Percentiles rank a stretch among this genome's conserved stretches.
phyloP scores from a whole-genome alignment of 2,113 vertebrate genomes.

The Notothenia coriiceps region DNA sequence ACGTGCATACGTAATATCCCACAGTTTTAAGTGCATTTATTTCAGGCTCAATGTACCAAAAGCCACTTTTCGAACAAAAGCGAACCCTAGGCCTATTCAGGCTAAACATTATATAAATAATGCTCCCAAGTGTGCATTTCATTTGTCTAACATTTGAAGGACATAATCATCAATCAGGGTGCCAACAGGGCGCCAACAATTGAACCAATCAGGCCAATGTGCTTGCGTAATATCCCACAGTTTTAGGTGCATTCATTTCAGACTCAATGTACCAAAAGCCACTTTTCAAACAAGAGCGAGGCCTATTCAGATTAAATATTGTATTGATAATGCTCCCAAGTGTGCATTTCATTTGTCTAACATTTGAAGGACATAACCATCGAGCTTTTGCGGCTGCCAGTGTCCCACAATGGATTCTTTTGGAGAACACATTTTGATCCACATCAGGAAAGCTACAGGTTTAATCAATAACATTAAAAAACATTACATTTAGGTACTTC shows the following conservation, averaged over 20 bases:
- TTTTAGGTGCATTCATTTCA: constrained; percentile 25
- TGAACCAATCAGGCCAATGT: constrained; percentile 7
- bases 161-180: neutral
- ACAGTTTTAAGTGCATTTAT: constrained; percentile 10
- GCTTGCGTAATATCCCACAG: neutral
- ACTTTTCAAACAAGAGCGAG: constrained; percentile 14
- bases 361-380: neutral
- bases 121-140: neutral
- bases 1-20: neutral
- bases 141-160: neutral
- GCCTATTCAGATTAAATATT: neutral
- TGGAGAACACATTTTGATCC: neutral
- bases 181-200: neutral
- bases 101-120: neutral
- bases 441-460: neutral
- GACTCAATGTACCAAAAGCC: neutral
- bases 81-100: neutral
- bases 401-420: neutral
- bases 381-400: neutral
- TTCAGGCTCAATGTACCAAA: constrained; percentile 4
- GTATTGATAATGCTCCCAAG: too few relatives aligned
- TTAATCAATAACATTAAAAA: neutral
- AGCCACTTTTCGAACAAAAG: constrained; percentile 21
- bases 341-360: neutral
- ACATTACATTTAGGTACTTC: neutral